phyloP scores from a whole-genome alignment of 2,797 vertebrate genomes.

The Otus scops region DNA sequence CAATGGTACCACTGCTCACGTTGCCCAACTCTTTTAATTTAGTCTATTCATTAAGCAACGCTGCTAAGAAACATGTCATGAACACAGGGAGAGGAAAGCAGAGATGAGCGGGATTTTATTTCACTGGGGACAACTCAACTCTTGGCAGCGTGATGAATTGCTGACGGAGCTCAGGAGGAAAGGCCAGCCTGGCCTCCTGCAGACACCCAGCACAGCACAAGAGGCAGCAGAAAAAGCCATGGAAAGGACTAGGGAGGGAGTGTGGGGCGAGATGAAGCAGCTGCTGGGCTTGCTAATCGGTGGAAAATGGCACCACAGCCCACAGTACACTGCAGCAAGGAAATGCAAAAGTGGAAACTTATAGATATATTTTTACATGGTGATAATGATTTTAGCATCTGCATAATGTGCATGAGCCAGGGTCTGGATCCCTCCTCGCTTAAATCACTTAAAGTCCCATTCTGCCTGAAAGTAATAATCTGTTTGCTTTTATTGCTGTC shows the following conservation, averaged over 20 bases:
- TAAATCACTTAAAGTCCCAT: conserved; percentile 13
- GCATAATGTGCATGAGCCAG: not conserved
- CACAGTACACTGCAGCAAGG: not conserved
- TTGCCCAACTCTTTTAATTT: not conserved
- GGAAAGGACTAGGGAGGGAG: not conserved
- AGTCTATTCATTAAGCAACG: rapidly evolving
- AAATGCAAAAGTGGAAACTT: conserved; percentile 56
- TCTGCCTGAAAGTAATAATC: conserved; percentile 51
- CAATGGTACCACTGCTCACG: rapidly evolving
- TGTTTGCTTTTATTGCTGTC: conserved; percentile 41
- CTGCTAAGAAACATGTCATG: not conserved
- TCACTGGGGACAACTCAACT: not conserved
- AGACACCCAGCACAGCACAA: not conserved
- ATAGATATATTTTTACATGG: conserved; percentile 39
- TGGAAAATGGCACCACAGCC: conserved; percentile 18
- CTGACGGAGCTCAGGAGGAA: not conserved
- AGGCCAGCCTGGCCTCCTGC: not conserved
- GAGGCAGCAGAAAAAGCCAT: not conserved
- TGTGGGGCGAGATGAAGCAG: not conserved
- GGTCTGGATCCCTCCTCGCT: not conserved
- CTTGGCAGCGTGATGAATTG: not conserved
- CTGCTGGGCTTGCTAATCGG: not conserved
- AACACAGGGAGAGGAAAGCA: not conserved
- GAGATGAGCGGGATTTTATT: not conserved
- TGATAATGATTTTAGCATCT: conserved; percentile 65